Evolutionary conservation across 2,797 vertebrate species (phyloP), one percentile per base, ranked within the genome.

Genomic region (Graptemys geographica): DNA sequence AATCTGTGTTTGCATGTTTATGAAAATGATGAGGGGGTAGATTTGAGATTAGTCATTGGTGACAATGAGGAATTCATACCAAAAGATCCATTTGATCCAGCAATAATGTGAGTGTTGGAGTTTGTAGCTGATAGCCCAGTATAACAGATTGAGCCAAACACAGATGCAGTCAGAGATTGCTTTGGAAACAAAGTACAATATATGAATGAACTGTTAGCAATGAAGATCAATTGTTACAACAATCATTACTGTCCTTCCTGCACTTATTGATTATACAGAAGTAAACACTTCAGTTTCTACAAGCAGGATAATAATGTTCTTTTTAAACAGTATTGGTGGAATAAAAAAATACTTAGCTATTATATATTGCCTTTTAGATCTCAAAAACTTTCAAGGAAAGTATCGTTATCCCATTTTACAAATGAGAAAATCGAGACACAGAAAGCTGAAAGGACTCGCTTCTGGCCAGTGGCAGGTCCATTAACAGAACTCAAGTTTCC

Each of bases 11-110:
- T 65, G 89, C 59, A 90, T 82, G 79, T 19, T 81, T 83, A 55
- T 5, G 80, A 84, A 95, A 95, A 91, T 11, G 3, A 85, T 41
- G 33, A 41, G 27, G 78, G 89, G 88, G 69, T 3, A 92, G 8
- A n/a, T 65, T 92, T 82, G 2, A 33, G 6, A 33, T 27, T 93
- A 65, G 83, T 92, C 87, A 81, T 92, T 44, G 88, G n/a, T 49
- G 37, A 44, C 62, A 65, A n/a, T 65, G 83, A 59, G 51, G 51
- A 90, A 83, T 83, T 93, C 85, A 94, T 93, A 90, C 57, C 87
- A 91, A 92, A 94, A 28, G 4, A 33, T 84, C 80, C 62, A 92
- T 93, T 69, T 92, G 51, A 95, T 25, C 51, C 90, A 88, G 57
- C 51, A 85, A 86, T 87, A 92, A 96, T 74, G 7, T 56, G 33